Evolutionary conservation across 1,140 invertebrate genomes (phyloP).

Genomic region (Drosophila hydei): DNA sequence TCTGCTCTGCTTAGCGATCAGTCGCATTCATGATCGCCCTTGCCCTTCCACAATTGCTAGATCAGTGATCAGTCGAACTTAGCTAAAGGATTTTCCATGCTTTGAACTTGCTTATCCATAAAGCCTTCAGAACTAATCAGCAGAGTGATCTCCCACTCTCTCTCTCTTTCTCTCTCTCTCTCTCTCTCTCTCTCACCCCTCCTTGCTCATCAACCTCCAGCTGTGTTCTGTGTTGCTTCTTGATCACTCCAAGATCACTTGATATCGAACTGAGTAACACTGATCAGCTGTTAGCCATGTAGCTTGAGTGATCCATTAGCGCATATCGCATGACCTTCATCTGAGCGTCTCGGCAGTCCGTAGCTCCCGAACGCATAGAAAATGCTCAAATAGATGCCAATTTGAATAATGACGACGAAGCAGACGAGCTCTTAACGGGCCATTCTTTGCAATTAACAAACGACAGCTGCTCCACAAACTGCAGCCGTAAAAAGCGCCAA

Average conservation of each 20-base stretch:
- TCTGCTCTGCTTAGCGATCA: too few relatives aligned
- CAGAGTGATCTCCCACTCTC: too few relatives aligned
- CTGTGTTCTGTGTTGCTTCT: too few relatives aligned
- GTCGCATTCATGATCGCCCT: too few relatives aligned
- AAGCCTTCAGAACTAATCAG: too few relatives aligned
- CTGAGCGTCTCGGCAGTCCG: slow-evolving; percentile 20
- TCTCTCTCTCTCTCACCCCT: too few relatives aligned
- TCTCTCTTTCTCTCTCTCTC: too few relatives aligned
- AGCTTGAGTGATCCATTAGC: slow-evolving; percentile 43
- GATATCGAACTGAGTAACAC: not conserved
- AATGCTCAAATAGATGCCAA: slow-evolving; percentile 37
- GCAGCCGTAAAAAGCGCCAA: slow-evolving; percentile 12
- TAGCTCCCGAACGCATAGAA: slow-evolving; percentile 34
- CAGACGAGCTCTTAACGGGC: slow-evolving; percentile 43
- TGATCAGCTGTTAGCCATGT: slow-evolving; percentile 31
- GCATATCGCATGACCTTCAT: slow-evolving; percentile 44
- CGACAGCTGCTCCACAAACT: slow-evolving; percentile 62
- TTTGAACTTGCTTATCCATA: too few relatives aligned
- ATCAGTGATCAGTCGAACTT: too few relatives aligned
- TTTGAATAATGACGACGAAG: slow-evolving; percentile 50
- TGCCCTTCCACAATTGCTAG: too few relatives aligned
- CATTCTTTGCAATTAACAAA: slow-evolving; percentile 71
- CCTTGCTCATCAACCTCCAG: too few relatives aligned
- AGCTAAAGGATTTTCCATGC: too few relatives aligned
- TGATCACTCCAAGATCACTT: not conserved